Base-by-base conservation (phyloP, 1,140 invertebrate species). In the Saccostrea glomerata region DNA sequence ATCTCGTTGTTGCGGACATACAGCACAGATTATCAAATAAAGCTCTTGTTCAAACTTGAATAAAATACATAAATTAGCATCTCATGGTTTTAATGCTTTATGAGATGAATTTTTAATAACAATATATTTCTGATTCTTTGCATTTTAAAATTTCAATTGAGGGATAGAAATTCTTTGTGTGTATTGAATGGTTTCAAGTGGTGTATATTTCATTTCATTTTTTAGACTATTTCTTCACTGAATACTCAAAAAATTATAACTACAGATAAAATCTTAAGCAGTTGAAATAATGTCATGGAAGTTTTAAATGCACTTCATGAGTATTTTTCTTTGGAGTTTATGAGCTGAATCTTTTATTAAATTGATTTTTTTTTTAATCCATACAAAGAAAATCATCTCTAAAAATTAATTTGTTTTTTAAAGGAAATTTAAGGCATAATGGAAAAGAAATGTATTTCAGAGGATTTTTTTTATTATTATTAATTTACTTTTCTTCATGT, bases 51-150 rank as follows among this genome's bases (percentile, higher is more conserved):
- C 17, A 17, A 20, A 63, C 58, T 63, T 63, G 58, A 63, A 63
- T 63, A 63, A 63, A 63, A 63, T 63, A 63, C 58, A 63, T 63
- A 63, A 63, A 63, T 63, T 63, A 63, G 58, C 58, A 63, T 63
- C n/a, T n/a, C 5, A n/a, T 63, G 58, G 5, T 20, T 20, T 63
- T 20, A 20, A n/a, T n/a, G 6, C 17, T 60, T 60, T 60, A 60
- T 63, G 17, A 63, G 58, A 63, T 17, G 47, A 47, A 47, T 47
- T 47, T 47, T 47, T 3, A 47, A 47, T 47, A 47, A 47, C 30
- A 36, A 60, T 63, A 63, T 20, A 63, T 20, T 63, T 20, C 58
- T 20, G 15, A 47, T 63, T 63, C 58, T 63, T 5, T 63, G 47
- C 47, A 47, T n/a, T 63, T 63, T 63, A 17, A 63, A 63, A 20